Conservation (phyloP, 1,140 invertebrate species). For the Listronotus bonariensis region DNA sequence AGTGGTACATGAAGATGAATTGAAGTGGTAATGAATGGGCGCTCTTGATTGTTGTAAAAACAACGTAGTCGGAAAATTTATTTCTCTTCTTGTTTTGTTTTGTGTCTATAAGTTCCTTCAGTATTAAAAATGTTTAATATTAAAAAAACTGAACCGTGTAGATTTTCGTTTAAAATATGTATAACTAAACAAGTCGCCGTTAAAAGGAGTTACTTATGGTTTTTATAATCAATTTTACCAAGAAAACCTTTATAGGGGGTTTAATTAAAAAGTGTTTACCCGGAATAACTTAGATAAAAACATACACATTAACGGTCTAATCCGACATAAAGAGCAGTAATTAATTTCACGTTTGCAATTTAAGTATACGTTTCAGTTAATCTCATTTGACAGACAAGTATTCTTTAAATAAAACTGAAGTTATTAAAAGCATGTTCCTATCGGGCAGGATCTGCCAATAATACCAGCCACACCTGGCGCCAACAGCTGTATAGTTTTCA, state of each 20-base stretch:
- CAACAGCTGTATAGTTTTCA: constrained; percentile 42
- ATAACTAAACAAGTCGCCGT: too few relatives aligned
- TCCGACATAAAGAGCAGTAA: constrained; percentile 17
- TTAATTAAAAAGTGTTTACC: constrained; percentile 22
- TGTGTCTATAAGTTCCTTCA: too few relatives aligned
- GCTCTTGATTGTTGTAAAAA: too few relatives aligned
- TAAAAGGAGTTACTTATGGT: too few relatives aligned
- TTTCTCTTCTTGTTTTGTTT: too few relatives aligned
- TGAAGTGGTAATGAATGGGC: too few relatives aligned
- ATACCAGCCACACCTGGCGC: constrained; percentile 34
- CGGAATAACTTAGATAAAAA: background rate
- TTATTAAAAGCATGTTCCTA: constrained; percentile 30
- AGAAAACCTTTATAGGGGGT: background rate
- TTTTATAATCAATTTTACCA: too few relatives aligned
- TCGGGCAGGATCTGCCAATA: constrained; percentile 32
- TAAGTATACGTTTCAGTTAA: constrained; percentile 33
- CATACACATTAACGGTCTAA: background rate
- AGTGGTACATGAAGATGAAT: too few relatives aligned
- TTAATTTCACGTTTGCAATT: constrained; percentile 20
- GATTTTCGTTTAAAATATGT: too few relatives aligned
- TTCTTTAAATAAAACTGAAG: constrained; percentile 29
- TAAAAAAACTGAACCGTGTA: too few relatives aligned
- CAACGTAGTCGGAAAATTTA: too few relatives aligned
- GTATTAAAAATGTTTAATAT: too few relatives aligned
- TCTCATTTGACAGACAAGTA: constrained; percentile 21